phyloP scores from a whole-genome alignment of 2,888 invertebrate genomes.

The Latheticus oryzae region DNA sequence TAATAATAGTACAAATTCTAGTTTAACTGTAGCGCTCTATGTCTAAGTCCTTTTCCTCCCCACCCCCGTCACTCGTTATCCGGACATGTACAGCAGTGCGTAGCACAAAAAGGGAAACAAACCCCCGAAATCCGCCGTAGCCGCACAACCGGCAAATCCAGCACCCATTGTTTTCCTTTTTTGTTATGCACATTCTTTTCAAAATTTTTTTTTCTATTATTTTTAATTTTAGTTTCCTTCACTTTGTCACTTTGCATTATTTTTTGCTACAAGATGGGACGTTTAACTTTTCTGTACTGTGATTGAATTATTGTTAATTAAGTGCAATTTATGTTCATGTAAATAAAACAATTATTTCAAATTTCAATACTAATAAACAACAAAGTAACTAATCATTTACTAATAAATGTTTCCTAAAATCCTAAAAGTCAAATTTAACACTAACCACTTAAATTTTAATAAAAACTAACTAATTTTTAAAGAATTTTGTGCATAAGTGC shows the following conservation, averaged over 20 bases:
- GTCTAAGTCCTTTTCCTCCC: constrained; percentile 20
- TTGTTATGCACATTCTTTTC: constrained; percentile 33
- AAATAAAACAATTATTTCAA: constrained; percentile 42
- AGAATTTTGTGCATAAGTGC: constrained; percentile 1
- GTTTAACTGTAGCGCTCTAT: constrained; percentile 31
- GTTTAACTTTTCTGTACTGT: constrained; percentile 41
- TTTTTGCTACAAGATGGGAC: constrained; percentile 39
- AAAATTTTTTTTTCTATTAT: constrained; percentile 15
- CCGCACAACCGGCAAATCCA: constrained; percentile 19
- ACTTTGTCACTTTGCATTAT: constrained; percentile 28
- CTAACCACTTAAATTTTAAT: constrained; percentile 31
- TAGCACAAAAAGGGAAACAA: constrained; percentile 37
- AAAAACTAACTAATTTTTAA: no score
- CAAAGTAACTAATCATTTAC: constrained; percentile 38
- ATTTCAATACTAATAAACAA: constrained; percentile 42
- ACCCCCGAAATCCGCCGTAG: constrained; percentile 21
- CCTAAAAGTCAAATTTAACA: constrained; percentile 21
- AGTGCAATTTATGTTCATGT: constrained; percentile 43
- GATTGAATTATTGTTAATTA: constrained; percentile 42
- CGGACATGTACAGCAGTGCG: constrained; percentile 33
- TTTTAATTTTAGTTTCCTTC: constrained; percentile 36
- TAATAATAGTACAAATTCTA: constrained; percentile 36
- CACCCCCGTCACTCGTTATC: constrained; percentile 12
- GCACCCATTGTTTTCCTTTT: constrained; percentile 36
- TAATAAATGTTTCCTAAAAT: constrained; percentile 37